A percentile compares a stretch with the other conserved stretches of the same genome.
Conservation (phyloP, 2,113 vertebrate genomes). For the Silurus meridionalis region DNA sequence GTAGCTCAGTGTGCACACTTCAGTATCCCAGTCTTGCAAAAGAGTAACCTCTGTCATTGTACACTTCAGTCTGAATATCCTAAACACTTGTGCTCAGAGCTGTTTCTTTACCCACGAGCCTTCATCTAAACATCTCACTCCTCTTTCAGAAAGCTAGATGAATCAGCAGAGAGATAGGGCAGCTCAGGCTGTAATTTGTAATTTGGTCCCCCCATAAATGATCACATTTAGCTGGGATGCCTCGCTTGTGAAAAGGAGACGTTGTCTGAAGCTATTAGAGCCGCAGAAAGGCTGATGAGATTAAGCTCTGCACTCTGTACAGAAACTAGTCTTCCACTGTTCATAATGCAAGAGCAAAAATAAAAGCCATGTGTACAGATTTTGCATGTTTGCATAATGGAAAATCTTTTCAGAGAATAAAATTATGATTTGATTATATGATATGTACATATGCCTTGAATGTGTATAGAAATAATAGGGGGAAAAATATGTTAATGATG, state of each 20-base stretch:
- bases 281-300: conserved; percentile 70
- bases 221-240: conserved; percentile 5
- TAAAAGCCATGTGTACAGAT: neutral
- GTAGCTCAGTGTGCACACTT: conserved; percentile 52
- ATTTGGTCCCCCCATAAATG: conserved; percentile 14
- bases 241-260: conserved; percentile 58
- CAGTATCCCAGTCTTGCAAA: conserved; percentile 48
- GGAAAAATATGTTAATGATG: neutral
- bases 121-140: neutral
- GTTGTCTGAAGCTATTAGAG: conserved; percentile 77
- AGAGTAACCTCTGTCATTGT: conserved; percentile 1
- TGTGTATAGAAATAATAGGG: neutral
- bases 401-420: neutral
- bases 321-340: conserved; percentile 30
- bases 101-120: neutral
- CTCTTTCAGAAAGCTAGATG: neutral
- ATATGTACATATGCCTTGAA: neutral
- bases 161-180: neutral
- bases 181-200: neutral
- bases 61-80: conserved; percentile 23
- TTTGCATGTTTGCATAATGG: neutral
- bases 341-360: neutral
- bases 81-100: neutral
- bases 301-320: conserved; percentile 57
- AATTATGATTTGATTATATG: neutral